phyloP scores from a whole-genome alignment of 2,797 vertebrate genomes.

The Phylloscopus collybita region DNA sequence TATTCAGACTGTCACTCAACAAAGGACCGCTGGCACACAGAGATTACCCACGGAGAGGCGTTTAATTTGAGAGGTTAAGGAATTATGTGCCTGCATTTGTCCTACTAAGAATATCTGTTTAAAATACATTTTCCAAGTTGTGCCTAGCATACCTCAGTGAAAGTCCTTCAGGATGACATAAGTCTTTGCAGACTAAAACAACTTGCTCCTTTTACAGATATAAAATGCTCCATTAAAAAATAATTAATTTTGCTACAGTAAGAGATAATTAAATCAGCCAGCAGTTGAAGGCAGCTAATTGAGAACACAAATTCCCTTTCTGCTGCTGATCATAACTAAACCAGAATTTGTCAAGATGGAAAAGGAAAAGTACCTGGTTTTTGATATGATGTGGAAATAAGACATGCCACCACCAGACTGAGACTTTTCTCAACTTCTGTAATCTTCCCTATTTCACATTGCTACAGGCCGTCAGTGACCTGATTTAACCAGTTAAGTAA shows the following conservation, averaged over 20 bases:
- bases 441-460: background rate
- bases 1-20: background rate
- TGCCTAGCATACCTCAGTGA: background rate
- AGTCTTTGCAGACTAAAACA: background rate
- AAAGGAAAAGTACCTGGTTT: background rate
- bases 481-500: background rate
- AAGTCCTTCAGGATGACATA: background rate
- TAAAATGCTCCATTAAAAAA: background rate
- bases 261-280: constrained; percentile 29
- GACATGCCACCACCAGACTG: background rate
- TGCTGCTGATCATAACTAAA: background rate
- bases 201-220: background rate
- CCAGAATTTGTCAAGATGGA: background rate
- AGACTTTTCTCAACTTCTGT: background rate
- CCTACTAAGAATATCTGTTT: background rate
- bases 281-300: background rate
- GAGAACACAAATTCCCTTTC: constrained; percentile 18
- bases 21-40: background rate
- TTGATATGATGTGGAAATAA: background rate
- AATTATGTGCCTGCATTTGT: background rate
- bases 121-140: background rate
- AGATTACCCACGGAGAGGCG: background rate
- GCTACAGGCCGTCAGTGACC: background rate
- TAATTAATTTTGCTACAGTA: background rate
- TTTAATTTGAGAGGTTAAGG: background rate